A percentile compares a stretch with the other conserved stretches of the same genome.
Evolutionary conservation across 2,797 vertebrate genomes (phyloP).

Genomic region (Neosalanx taihuensis): DNA sequence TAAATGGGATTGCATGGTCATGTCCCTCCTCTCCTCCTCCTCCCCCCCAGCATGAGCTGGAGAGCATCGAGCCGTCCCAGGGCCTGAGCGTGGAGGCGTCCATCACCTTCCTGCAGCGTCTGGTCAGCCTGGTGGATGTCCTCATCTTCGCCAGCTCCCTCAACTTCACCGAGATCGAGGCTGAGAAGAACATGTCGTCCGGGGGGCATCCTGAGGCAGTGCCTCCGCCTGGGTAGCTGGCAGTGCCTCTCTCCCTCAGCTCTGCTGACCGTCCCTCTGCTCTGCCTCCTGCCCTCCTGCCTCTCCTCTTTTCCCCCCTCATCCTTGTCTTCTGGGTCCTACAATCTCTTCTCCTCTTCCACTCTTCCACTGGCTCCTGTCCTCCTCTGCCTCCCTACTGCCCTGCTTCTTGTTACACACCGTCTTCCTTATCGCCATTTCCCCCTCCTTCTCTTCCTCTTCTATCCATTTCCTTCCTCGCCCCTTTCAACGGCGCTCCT

Average conservation of each 20-base stretch:
- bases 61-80: constrained; percentile 91
- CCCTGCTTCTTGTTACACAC: constrained; percentile 16
- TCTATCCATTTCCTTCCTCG: constrained; percentile 25
- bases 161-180: constrained; percentile 95
- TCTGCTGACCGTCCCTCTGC: background rate
- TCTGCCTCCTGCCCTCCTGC: constrained; percentile 29
- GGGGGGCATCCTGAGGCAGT: constrained; percentile 95
- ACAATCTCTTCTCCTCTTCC: background rate
- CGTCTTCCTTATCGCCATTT: background rate
- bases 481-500: constrained; percentile 28
- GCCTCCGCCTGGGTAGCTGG: constrained; percentile 86
- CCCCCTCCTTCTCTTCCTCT: constrained; percentile 16
- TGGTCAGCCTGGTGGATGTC: constrained; percentile 94
- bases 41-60: constrained; percentile 86
- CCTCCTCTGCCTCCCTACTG: constrained; percentile 24
- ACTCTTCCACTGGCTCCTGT: constrained; percentile 41
- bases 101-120: constrained; percentile 89
- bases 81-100: constrained; percentile 90
- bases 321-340: background rate
- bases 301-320: constrained; percentile 17
- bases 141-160: constrained; percentile 97
- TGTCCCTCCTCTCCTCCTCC: background rate
- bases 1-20: background rate
- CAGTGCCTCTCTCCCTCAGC: background rate
- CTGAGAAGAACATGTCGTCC: constrained; percentile 98